phyloP scores from a whole-genome alignment of 1,140 invertebrate genomes.

The Drosophila busckii region DNA sequence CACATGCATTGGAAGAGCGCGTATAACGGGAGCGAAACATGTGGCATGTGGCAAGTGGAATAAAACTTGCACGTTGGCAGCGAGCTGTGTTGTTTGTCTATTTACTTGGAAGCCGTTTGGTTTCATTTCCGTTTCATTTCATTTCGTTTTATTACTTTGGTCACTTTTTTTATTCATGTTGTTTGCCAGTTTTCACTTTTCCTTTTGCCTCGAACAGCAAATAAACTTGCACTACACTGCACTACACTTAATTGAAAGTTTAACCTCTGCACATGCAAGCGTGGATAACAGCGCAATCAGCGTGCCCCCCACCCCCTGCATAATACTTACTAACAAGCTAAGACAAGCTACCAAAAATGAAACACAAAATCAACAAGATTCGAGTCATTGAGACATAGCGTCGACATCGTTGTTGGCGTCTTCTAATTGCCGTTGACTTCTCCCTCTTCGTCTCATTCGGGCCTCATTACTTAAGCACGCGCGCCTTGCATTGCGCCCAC shows the following conservation, averaged over 20 bases:
- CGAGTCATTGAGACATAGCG: conserved; percentile 40
- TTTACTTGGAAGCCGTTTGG: conserved; percentile 70
- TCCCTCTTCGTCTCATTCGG: conserved; percentile 8
- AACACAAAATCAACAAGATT: no score
- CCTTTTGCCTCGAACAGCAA: conserved; percentile 1
- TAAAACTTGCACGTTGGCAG: conserved; percentile 52
- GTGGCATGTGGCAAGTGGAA: conserved; percentile 45
- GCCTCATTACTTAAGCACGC: conserved; percentile 70
- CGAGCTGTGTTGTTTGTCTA: conserved; percentile 56
- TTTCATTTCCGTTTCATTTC: conserved; percentile 74
- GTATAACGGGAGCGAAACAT: conserved; percentile 25
- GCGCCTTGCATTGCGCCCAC: conserved; percentile 28
- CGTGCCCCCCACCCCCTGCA: conserved; percentile 20
- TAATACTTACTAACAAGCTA: no score
- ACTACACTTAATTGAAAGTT: conserved; percentile 66
- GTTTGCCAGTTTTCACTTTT: conserved; percentile 41
- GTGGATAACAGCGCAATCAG: conserved; percentile 44
- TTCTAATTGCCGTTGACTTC: conserved; percentile 68
- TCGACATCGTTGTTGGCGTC: conserved; percentile 26
- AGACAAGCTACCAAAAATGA: no score
- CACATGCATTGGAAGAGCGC: conserved; percentile 6
- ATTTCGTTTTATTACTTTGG: conserved; percentile 70
- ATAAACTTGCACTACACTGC: conserved; percentile 13
- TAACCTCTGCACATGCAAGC: conserved; percentile 53
- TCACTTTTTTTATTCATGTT: conserved; percentile 52